Evolutionary conservation across 2,797 vertebrate species (phyloP).

Genomic region (Ambastaia sidthimunki): DNA sequence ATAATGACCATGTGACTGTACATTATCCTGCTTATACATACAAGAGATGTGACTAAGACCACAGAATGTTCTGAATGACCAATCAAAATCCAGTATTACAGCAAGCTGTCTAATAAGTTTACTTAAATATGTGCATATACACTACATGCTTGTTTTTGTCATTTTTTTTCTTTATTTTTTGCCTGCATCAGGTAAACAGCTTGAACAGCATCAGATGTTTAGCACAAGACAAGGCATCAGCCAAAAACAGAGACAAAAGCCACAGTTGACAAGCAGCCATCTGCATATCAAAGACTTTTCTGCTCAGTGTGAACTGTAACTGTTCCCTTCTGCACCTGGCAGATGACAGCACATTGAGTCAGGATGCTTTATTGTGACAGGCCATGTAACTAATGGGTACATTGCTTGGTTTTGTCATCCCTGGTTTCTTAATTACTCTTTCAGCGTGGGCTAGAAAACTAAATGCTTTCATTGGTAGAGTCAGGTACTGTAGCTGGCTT

Average conservation of each 20-base stretch:
- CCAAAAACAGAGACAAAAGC: slow-evolving; percentile 34
- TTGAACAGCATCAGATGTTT: slow-evolving; percentile 3
- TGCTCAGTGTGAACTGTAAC: not conserved
- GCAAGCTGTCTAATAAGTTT: not conserved
- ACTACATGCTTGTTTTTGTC: not conserved
- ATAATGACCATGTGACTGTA: too few species aligned
- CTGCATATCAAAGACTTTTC: slow-evolving; percentile 39
- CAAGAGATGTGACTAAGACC: too few species aligned
- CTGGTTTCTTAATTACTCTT: slow-evolving; percentile 41
- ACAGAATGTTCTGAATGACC: not conserved
- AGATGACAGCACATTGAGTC: slow-evolving; percentile 6
- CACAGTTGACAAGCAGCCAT: slow-evolving; percentile 24
- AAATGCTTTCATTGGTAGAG: slow-evolving; percentile 41
- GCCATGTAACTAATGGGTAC: slow-evolving; percentile 24
- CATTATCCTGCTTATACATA: too few species aligned
- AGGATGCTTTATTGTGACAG: slow-evolving; percentile 14
- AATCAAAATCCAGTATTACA: not conserved
- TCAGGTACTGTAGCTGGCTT: slow-evolving; percentile 38
- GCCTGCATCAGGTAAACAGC: not conserved
- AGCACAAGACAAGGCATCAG: slow-evolving; percentile 31
- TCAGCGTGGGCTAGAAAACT: slow-evolving; percentile 31
- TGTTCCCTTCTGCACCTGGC: slow-evolving; percentile 15
- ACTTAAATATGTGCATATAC: not conserved
- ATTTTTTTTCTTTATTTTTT: not conserved
- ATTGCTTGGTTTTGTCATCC: slow-evolving; percentile 28